Conservation (phyloP, 1,140 invertebrate genomes). For the Drosophila mayri region DNA sequence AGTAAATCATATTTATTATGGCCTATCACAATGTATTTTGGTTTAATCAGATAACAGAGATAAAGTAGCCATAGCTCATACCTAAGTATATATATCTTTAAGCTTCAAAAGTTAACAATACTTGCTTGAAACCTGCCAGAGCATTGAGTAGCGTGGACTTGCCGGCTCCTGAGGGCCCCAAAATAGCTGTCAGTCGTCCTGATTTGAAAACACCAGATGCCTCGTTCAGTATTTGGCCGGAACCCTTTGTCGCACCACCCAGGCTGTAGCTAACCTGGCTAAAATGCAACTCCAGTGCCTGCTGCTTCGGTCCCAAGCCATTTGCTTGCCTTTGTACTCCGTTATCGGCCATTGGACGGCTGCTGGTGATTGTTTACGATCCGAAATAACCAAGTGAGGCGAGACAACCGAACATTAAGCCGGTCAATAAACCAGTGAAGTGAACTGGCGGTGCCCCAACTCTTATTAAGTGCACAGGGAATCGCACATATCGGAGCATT, state of each 20-base stretch:
- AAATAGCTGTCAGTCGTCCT: slow-evolving; percentile 89
- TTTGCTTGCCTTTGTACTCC: slow-evolving; percentile 27
- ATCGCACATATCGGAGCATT: slow-evolving; percentile 18
- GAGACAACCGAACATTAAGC: not conserved
- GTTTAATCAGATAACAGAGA: not conserved
- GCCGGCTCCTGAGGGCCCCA: slow-evolving; percentile 93
- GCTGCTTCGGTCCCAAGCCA: slow-evolving; percentile 27
- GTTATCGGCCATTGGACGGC: slow-evolving; percentile 55
- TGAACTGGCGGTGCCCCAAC: not conserved
- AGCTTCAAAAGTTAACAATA: not conserved
- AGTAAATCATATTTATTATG: not conserved
- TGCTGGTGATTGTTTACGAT: slow-evolving; percentile 17
- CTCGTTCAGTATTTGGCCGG: slow-evolving; percentile 86
- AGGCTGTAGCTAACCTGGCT: slow-evolving; percentile 63
- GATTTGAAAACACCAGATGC: slow-evolving; percentile 87
- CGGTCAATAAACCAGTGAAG: slow-evolving; percentile 24
- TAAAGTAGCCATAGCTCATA: not conserved
- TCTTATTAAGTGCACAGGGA: slow-evolving; percentile 22
- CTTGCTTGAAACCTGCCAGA: slow-evolving; percentile 86
- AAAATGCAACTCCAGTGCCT: slow-evolving; percentile 64
- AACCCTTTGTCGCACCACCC: slow-evolving; percentile 33
- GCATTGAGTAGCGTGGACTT: slow-evolving; percentile 93
- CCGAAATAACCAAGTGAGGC: not conserved
- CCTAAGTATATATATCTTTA: not conserved
- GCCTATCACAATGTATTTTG: slow-evolving; percentile 4